phyloP scores from a whole-genome alignment of 2,888 invertebrate genomes.

The Drosophila lutescens region DNA sequence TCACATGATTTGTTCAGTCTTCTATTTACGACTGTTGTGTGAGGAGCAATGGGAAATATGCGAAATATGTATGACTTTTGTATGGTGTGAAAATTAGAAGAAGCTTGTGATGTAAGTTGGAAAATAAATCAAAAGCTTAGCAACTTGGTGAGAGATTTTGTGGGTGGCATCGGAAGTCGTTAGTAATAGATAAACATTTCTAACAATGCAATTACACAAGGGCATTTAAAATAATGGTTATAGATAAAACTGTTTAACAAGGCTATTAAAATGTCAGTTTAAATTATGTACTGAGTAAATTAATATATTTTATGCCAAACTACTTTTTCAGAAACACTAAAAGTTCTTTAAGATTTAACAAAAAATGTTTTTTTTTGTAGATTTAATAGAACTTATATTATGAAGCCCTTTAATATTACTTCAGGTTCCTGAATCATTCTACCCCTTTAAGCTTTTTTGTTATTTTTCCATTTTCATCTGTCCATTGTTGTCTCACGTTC shows the following conservation, averaged over 20 bases:
- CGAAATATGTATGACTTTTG: constrained; percentile 31
- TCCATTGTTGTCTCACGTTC: not conserved
- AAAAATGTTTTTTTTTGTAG: too few relatives aligned
- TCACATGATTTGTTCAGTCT: constrained; percentile 61
- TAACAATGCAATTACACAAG: not conserved
- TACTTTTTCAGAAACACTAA: not conserved
- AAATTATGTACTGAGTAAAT: not conserved
- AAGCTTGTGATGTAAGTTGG: constrained; percentile 6
- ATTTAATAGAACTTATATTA: too few relatives aligned
- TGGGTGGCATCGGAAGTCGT: not conserved
- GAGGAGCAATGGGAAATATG: constrained; percentile 23
- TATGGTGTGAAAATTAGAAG: constrained; percentile 23
- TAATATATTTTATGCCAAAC: not conserved
- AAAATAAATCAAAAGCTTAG: constrained; percentile 13
- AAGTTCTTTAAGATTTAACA: too few relatives aligned
- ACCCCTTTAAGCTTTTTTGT: not conserved
- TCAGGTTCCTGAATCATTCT: not conserved
- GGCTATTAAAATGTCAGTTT: not conserved
- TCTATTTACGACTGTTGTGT: constrained; percentile 14
- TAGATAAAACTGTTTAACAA: not conserved
- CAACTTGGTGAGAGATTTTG: not conserved
- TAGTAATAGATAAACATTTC: not conserved
- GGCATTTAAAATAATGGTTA: not conserved
- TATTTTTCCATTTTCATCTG: not conserved
- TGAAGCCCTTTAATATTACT: not conserved